A percentile compares a stretch with the other conserved stretches of the same genome.
These are phyloP conservation scores for Elysia crispata DNA, from an alignment of 2,888 invertebrate genomes.

Conservation along the genomic window DNA sequence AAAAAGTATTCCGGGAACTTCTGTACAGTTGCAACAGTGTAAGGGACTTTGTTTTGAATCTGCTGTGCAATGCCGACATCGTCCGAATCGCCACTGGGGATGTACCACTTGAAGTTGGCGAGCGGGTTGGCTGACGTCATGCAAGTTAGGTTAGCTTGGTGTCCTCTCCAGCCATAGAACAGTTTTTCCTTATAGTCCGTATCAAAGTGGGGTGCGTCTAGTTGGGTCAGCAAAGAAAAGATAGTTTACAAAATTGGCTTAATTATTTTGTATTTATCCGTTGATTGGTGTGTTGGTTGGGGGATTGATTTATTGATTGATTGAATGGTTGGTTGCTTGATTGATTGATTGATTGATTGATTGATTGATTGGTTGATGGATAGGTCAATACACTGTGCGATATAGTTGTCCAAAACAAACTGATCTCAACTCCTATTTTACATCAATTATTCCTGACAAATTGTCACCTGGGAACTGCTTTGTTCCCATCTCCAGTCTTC, in stretches of 20 bases:
- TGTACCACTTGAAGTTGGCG: conserved; percentile 21
- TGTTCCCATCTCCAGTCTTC: too few species aligned
- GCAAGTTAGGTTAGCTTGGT: conserved; percentile 45
- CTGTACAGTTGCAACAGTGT: not conserved
- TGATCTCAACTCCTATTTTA: too few species aligned
- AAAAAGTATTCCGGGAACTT: not conserved
- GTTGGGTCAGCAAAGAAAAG: not conserved
- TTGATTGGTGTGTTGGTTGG: too few species aligned
- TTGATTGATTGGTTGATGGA: too few species aligned
- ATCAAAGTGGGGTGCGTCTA: conserved; percentile 43
- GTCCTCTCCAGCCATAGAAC: conserved; percentile 43
- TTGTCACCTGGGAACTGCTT: too few species aligned
- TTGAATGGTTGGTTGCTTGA: too few species aligned
- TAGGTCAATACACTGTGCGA: too few species aligned
- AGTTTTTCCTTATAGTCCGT: conserved; percentile 18
- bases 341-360: too few species aligned
- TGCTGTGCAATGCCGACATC: not conserved
- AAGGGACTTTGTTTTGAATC: conserved; percentile 19
- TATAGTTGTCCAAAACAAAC: too few species aligned
- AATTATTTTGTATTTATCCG: too few species aligned
- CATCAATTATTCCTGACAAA: too few species aligned
- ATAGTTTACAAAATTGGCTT: not conserved
- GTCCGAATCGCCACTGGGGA: not conserved
- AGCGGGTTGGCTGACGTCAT: conserved; percentile 32
- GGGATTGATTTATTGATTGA: too few species aligned